A percentile compares a stretch with the other conserved stretches of the same genome.
Evolutionary conservation across 2,888 invertebrate genomes (phyloP).

Genomic region (Thecocarcelia acutangulata): DNA sequence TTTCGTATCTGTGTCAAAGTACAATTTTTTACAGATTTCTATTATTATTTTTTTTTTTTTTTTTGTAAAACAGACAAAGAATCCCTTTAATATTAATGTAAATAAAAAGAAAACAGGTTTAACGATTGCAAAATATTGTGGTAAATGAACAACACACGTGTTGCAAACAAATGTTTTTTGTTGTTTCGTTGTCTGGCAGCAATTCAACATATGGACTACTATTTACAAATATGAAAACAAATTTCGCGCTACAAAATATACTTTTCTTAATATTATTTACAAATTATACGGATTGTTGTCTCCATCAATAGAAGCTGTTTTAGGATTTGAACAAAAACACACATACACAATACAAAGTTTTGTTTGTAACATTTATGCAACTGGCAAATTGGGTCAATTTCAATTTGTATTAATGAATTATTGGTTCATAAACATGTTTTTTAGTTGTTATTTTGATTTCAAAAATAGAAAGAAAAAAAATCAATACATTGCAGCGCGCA

Average conservation of each 20-base stretch:
- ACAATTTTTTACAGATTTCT: constrained; percentile 42
- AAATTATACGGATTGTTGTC: constrained; percentile 28
- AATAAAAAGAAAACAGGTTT: constrained; percentile 50
- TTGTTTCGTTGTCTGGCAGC: background rate
- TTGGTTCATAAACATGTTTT: constrained; percentile 61
- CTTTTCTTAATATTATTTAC: constrained; percentile 42
- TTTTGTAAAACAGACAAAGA: constrained; percentile 32
- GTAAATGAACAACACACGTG: constrained; percentile 63
- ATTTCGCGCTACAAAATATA: constrained; percentile 45
- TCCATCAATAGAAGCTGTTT: constrained; percentile 8
- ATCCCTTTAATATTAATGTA: constrained; percentile 45
- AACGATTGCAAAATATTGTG: constrained; percentile 52
- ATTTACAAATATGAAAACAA: constrained; percentile 61
- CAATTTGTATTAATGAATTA: constrained; percentile 70
- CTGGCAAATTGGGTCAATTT: constrained; percentile 69
- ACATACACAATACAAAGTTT: constrained; percentile 18
- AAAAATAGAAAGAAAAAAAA: constrained; percentile 5
- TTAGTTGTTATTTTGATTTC: constrained; percentile 43
- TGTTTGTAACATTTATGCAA: constrained; percentile 52
- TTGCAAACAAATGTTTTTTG: constrained; percentile 61
- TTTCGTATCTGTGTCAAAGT: constrained; percentile 58
- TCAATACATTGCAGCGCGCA: background rate
- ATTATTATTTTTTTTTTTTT: constrained; percentile 2
- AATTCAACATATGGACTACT: constrained; percentile 53
- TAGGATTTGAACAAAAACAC: constrained; percentile 5